These are phyloP conservation scores for Stomatorhinus walkeri DNA, from an alignment of 2,797 vertebrate genomes.

Conservation along the genomic window DNA sequence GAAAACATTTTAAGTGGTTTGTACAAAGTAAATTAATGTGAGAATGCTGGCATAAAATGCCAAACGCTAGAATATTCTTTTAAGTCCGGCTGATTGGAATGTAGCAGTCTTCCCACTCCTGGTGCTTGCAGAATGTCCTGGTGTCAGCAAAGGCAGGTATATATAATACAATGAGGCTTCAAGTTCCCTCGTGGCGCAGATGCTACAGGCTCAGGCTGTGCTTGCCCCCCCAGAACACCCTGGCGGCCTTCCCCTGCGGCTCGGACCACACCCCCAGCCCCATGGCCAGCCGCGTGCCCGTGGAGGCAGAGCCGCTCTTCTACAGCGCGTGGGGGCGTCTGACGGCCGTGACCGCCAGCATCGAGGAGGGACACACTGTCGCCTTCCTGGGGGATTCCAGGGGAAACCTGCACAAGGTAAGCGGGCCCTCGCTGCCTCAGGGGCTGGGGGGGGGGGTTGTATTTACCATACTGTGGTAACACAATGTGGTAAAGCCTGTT, in stretches of 20 bases:
- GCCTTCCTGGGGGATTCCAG: constrained; percentile 85
- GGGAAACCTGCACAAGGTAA: constrained; percentile 84
- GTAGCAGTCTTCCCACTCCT: neutral
- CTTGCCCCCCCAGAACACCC: constrained; percentile 67
- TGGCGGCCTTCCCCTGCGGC: constrained; percentile 87
- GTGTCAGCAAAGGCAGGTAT: neutral
- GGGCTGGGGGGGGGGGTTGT: neutral
- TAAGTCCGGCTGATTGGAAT: neutral
- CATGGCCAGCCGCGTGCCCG: constrained; percentile 77
- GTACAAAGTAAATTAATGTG: neutral
- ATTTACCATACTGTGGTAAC: too few species aligned
- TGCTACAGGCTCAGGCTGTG: neutral
- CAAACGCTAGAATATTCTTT: neutral
- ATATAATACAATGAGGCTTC: neutral
- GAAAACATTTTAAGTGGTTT: neutral
- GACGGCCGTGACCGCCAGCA: constrained; percentile 78
- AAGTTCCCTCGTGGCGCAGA: constrained; percentile 35
- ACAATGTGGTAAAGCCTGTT: neutral
- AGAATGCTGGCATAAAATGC: neutral
- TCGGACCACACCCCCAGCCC: constrained; percentile 96
- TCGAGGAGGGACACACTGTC: constrained; percentile 77
- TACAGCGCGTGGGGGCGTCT: constrained; percentile 66
- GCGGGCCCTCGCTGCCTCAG: neutral
- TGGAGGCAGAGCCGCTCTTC: constrained; percentile 65
- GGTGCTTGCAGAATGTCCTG: neutral